Evolutionary conservation across 2,888 invertebrate species (phyloP), one percentile per base, ranked within the genome.

Genomic region (Dromius quadrimaculatus): DNA sequence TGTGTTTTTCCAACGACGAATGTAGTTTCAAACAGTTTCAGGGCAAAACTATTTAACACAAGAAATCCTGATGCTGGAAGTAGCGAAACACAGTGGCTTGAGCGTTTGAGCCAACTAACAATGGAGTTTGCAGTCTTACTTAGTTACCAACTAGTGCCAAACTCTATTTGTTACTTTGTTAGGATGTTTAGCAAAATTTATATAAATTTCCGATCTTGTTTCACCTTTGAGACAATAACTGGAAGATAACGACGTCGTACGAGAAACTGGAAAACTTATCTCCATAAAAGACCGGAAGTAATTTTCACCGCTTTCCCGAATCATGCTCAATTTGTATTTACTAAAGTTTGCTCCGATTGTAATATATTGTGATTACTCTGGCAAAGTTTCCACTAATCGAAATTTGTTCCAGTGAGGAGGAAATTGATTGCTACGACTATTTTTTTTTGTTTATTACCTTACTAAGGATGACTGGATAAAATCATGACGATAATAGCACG

Each of bases 121-220:
- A 36, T 36, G 59, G 20, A 59, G 34, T 59, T 59, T 59, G 34
- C 6, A 59, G 36, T 59, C 34, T 59, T 54, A 54, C 59, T 59
- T 59, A 59, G 34, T 59, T 59, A 59, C 19, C 34, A 59, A 59
- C 59, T 59, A 59, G 32, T 22, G 19, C 34, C 59, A 11, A 59
- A 59, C 59, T 59, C 34, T 59, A 59, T 36, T 36, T 59, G 34
- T 59, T 36, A 59, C 59, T 59, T 59, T 36, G 28, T 54, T 54
- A 54, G 28, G 23, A 11, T 54, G 50, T 54, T 54, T 54, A 54
- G 50, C 50, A 28, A 54, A 54, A 54, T 54, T 54, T 54, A 54
- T 54, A 54, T 54, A 54, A 54, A 54, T 54, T 54, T 54, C 50
- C 50, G 23, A 54, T 54, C 50, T n/a, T 41, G 23, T 54, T 54